Evolutionary conservation across 1,140 invertebrate species (phyloP).

Genomic region (Penaeus indicus): DNA sequence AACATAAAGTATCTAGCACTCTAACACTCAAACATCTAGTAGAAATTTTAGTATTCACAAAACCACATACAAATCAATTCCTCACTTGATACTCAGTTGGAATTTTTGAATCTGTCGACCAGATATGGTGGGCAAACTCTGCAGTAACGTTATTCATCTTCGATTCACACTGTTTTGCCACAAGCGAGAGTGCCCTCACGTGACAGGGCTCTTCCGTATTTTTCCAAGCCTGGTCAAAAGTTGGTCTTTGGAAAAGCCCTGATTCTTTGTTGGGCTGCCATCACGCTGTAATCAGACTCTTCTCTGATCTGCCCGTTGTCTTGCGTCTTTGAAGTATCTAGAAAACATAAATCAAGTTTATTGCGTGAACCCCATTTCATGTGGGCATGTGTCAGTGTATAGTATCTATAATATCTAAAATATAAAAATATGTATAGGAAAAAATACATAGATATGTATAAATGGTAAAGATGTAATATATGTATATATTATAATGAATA

Average conservation of each 20-base stretch:
- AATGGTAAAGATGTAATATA: too few species aligned
- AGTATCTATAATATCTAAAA: too few species aligned
- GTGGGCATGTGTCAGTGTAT: too few species aligned
- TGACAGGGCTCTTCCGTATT: slow-evolving; percentile 88
- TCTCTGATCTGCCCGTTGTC: slow-evolving; percentile 82
- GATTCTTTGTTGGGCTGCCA: slow-evolving; percentile 68
- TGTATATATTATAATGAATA: too few species aligned
- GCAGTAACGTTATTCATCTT: slow-evolving; percentile 64
- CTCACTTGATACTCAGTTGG: slow-evolving; percentile 42
- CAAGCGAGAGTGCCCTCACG: slow-evolving; percentile 89
- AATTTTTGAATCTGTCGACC: not conserved
- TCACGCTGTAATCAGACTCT: slow-evolving; percentile 76
- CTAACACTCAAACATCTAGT: not conserved
- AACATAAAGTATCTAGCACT: not conserved
- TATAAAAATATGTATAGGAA: too few species aligned
- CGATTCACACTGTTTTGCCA: slow-evolving; percentile 83
- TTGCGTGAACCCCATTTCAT: too few species aligned
- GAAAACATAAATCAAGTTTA: slow-evolving; percentile 67
- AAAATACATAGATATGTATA: too few species aligned
- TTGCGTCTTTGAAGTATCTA: slow-evolving; percentile 85
- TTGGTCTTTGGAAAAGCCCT: slow-evolving; percentile 77
- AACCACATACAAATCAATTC: too few species aligned
- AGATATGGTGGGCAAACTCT: slow-evolving; percentile 35
- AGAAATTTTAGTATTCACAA: too few species aligned
- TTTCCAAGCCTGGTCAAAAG: slow-evolving; percentile 84